Percentiles rank a stretch among this genome's conserved stretches.
These are phyloP conservation scores for Isurus oxyrinchus DNA, from an alignment of 2,113 vertebrate genomes.

Conservation along the genomic window DNA sequence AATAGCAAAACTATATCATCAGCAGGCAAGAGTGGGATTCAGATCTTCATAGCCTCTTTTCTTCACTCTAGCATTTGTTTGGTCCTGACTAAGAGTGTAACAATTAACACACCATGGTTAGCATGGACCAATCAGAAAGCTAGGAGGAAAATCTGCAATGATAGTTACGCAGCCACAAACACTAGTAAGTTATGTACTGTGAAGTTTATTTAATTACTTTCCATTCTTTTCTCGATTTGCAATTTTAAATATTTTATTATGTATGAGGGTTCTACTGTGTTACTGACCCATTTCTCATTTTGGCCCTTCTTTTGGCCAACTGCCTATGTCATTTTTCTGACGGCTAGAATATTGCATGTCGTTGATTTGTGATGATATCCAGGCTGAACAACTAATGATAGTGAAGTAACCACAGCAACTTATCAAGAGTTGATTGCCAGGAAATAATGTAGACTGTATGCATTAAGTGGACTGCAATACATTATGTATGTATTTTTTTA, in stretches of 20 bases:
- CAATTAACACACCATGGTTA: neutral
- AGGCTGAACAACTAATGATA: slow-evolving; percentile 14
- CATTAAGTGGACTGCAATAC: neutral
- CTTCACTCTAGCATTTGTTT: neutral
- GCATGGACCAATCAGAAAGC: neutral
- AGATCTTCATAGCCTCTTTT: neutral
- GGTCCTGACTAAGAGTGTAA: neutral
- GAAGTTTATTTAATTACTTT: neutral
- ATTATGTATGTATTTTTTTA: neutral
- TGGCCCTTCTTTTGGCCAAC: neutral
- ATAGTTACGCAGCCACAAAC: neutral
- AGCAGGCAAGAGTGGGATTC: neutral
- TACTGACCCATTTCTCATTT: neutral
- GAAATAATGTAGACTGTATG: slow-evolving; percentile 12
- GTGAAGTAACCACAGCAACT: slow-evolving; percentile 25
- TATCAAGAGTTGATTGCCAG: slow-evolving; percentile 11
- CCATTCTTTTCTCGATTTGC: neutral
- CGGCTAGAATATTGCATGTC: neutral
- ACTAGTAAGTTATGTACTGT: neutral
- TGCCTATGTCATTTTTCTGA: neutral
- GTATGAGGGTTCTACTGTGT: neutral
- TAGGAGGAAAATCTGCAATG: neutral
- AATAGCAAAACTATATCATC: neutral
- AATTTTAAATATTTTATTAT: slow-evolving; percentile 1
- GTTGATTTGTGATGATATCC: slow-evolving; percentile 16